These are phyloP conservation scores for Metalampra italica DNA, from an alignment of 2,888 invertebrate species.

Conservation along the genomic window DNA sequence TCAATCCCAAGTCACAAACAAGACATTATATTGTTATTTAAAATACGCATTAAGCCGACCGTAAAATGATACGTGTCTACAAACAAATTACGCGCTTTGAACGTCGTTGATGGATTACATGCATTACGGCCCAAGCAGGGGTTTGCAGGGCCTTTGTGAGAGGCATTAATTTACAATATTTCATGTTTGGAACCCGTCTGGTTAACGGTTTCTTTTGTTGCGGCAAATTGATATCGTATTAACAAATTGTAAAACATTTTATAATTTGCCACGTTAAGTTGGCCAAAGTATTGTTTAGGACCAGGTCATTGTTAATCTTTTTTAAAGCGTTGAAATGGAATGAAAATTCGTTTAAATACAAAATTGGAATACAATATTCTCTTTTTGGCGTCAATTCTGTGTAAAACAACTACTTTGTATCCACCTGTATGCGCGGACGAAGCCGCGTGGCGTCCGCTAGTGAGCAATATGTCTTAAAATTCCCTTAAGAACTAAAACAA, in stretches of 20 bases:
- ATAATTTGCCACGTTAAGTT: background rate
- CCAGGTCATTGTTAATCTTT: no score
- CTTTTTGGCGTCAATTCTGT: no score
- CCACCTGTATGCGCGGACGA: no score
- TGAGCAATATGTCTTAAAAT: background rate
- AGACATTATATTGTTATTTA: constrained; percentile 32
- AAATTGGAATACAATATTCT: no score
- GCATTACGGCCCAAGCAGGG: constrained; percentile 27
- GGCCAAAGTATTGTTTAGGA: no score
- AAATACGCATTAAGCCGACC: constrained; percentile 17
- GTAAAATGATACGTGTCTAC: constrained; percentile 49
- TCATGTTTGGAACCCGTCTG: constrained; percentile 21
- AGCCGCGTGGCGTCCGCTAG: no score
- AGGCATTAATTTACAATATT: constrained; percentile 41
- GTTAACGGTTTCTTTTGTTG: constrained; percentile 18
- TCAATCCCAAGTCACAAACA: constrained; percentile 18
- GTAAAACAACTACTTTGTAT: no score
- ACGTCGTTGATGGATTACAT: constrained; percentile 40
- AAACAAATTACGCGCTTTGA: constrained; percentile 49
- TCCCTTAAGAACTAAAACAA: constrained; percentile 11
- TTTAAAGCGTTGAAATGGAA: no score
- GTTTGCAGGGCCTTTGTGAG: constrained; percentile 28
- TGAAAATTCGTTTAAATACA: no score
- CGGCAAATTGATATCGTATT: constrained; percentile 6
- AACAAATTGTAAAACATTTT: background rate